Evolutionary conservation across 1,140 invertebrate species (phyloP).

Genomic region (Orchesella cincta): DNA sequence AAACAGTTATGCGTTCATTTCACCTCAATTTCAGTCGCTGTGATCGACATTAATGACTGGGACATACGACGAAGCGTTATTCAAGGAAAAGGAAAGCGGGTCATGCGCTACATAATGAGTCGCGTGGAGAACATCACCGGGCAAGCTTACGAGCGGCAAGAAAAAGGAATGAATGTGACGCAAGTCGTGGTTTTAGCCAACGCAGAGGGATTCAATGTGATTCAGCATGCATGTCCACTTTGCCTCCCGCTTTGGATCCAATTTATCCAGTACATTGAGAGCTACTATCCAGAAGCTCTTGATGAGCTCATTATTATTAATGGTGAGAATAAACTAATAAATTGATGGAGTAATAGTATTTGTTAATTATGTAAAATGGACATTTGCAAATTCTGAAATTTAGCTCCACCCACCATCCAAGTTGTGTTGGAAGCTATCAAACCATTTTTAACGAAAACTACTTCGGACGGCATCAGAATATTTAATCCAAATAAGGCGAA

Average conservation of each 20-base stretch:
- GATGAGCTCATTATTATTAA: conserved; percentile 6
- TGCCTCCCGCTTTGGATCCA: background rate
- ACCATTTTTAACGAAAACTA: background rate
- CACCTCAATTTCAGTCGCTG: background rate
- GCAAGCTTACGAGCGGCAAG: background rate
- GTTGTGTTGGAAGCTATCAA: background rate
- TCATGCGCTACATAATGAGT: background rate
- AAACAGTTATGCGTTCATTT: too few species aligned
- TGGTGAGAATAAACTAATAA: too few species aligned
- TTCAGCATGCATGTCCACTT: background rate
- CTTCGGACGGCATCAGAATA: background rate
- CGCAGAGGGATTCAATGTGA: conserved; percentile 1
- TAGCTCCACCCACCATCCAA: background rate
- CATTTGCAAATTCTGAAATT: too few species aligned
- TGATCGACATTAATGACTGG: conserved; percentile 19
- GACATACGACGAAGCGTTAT: background rate
- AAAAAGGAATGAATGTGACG: conserved; percentile 1
- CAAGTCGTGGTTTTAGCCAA: background rate
- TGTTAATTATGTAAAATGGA: too few species aligned
- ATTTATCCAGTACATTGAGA: background rate
- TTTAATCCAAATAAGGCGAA: background rate
- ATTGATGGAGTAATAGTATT: too few species aligned
- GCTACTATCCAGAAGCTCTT: background rate
- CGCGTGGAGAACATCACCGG: conserved; percentile 9
- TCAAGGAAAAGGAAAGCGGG: background rate